Evolutionary conservation across 2,888 invertebrate genomes (phyloP).

Genomic region (Hirtodrosophila confusa): DNA sequence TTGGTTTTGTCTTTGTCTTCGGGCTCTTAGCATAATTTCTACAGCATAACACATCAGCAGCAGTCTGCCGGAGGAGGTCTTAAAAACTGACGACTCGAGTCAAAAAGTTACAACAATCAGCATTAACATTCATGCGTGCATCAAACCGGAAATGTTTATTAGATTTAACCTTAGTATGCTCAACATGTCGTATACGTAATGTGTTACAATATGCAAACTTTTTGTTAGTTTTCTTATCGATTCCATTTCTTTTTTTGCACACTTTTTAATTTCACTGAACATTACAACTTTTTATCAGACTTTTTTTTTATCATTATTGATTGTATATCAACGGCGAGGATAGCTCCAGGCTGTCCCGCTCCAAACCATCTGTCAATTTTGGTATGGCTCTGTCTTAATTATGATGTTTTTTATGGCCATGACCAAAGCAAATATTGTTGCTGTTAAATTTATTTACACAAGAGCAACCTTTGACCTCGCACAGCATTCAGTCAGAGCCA

Average conservation of each 20-base stretch:
- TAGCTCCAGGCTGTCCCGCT: background rate
- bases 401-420: background rate
- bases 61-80: slow-evolving; percentile 15
- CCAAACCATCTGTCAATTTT: slow-evolving; percentile 7
- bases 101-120: slow-evolving; percentile 67
- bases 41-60: slow-evolving; percentile 55
- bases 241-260: slow-evolving; percentile 3
- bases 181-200: slow-evolving; percentile 63
- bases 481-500: slow-evolving; percentile 22
- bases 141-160: slow-evolving; percentile 67
- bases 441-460: slow-evolving; percentile 31
- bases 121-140: slow-evolving; percentile 73
- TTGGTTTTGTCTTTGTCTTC: slow-evolving; percentile 37
- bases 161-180: slow-evolving; percentile 59
- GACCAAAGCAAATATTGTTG: slow-evolving; percentile 9
- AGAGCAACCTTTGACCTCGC: slow-evolving; percentile 37
- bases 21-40: slow-evolving; percentile 66
- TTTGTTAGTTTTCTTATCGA: background rate
- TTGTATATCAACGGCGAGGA: no score
- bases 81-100: slow-evolving; percentile 56
- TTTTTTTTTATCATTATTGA: background rate
- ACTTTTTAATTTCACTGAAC: background rate
- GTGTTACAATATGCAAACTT: slow-evolving; percentile 24
- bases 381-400: slow-evolving; percentile 15
- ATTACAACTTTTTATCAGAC: no score